Conservation (phyloP, 2,888 invertebrate species). For the Acrocyrtus sp. region DNA sequence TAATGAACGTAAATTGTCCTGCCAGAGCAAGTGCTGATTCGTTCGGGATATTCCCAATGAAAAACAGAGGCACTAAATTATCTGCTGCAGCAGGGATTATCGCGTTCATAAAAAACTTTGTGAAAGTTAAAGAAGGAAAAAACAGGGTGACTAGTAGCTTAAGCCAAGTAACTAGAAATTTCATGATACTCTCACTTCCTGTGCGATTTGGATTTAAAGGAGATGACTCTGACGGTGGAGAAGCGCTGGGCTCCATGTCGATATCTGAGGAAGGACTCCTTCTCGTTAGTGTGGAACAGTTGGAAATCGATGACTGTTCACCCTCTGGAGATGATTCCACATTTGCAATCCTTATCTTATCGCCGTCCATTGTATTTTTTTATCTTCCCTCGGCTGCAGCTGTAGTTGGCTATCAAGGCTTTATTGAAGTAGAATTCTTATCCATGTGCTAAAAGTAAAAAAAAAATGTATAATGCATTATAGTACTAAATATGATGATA, state of each 20-base stretch:
- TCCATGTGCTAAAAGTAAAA: too few relatives aligned
- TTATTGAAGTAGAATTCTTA: too few relatives aligned
- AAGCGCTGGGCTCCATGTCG: slow-evolving; percentile 4
- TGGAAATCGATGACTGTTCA: background rate
- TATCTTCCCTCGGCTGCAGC: background rate
- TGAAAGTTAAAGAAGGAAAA: slow-evolving; percentile 45
- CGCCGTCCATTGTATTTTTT: slow-evolving; percentile 4
- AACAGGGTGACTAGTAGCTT: slow-evolving; percentile 3
- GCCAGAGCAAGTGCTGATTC: slow-evolving; percentile 51
- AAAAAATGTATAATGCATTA: too few relatives aligned
- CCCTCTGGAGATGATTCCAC: slow-evolving; percentile 13
- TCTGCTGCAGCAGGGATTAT: slow-evolving; percentile 48
- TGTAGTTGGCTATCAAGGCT: too few relatives aligned
- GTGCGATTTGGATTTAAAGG: slow-evolving; percentile 14
- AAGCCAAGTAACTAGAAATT: background rate
- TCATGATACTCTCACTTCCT: background rate
- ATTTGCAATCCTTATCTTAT: slow-evolving; percentile 15
- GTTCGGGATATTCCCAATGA: slow-evolving; percentile 55
- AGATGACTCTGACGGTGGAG: slow-evolving; percentile 11
- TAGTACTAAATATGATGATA: too few relatives aligned
- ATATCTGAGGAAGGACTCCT: too few relatives aligned
- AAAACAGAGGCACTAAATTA: slow-evolving; percentile 54
- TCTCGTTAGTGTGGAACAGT: background rate
- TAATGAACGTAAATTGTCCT: slow-evolving; percentile 50
- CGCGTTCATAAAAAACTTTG: slow-evolving; percentile 49